phyloP scores from a whole-genome alignment of 2,797 vertebrate species.

The Danio albolineatus region DNA sequence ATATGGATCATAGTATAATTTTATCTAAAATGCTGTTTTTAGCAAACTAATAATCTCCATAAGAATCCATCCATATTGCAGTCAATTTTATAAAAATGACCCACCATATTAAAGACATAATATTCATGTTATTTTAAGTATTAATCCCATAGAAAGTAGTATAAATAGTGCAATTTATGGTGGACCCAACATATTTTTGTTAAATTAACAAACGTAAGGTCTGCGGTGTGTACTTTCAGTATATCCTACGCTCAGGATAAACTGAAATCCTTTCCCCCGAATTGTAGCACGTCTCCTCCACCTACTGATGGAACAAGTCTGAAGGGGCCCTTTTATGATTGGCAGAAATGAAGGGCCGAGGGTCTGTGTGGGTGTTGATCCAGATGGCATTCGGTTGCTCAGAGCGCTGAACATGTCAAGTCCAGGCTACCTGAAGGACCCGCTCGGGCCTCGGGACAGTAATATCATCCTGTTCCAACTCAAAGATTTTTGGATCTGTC shows the following conservation, averaged over 20 bases:
- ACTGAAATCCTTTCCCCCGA: neutral
- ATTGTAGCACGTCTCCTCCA: conserved; percentile 17
- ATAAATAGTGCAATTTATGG: too few species aligned
- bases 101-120: too few species aligned
- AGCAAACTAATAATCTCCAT: too few species aligned
- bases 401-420: conserved; percentile 36
- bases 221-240: neutral
- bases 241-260: neutral
- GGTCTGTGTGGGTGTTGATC: conserved; percentile 21
- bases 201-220: conserved; percentile 8
- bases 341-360: conserved; percentile 36
- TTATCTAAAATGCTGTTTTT: too few species aligned
- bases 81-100: too few species aligned
- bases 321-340: conserved; percentile 8
- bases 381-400: conserved; percentile 35
- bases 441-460: conserved; percentile 7
- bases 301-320: conserved; percentile 23
- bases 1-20: too few species aligned
- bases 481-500: conserved; percentile 29
- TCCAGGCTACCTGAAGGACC: conserved; percentile 17
- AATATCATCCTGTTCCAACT: neutral
- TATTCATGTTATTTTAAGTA: too few species aligned
- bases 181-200: too few species aligned
- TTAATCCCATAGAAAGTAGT: too few species aligned
- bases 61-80: too few species aligned